Base-by-base conservation (phyloP, 2,797 vertebrate genomes). In the Clarias pachynema region DNA sequence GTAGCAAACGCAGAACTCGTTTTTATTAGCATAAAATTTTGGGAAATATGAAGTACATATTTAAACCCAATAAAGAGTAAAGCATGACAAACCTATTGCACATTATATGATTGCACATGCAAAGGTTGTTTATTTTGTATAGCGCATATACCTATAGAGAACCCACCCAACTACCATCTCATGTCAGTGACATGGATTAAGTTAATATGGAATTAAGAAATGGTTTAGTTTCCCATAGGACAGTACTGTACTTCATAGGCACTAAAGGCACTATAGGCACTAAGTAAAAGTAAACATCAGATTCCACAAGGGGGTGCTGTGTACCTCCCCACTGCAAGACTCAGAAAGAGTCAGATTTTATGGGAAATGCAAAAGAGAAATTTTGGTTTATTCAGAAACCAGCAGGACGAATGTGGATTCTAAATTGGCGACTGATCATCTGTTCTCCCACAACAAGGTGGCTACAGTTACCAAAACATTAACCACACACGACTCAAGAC, bases 381-480 rank as follows among this genome's bases (percentile, higher is more conserved):
- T 37, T 15, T 59, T 69, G 73, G 26, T 77, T 77, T 57, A 57
- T 77, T 20, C 73, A 77, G 26, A 53, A 75, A 57, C 18, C 24
- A 56, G 53, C 34, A 60, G 34, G 66, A 49, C 34, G 16, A 59
- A 66, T 26, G 59, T 60, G 44, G 53, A 49, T 62, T 83, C 15
- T 4, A 31, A 57, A 31, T 60, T 80, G 44, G 44, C n/a, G 53
- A 34, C 62, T 73, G 37, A 79, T 84, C 53, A 86, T 56, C 81
- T 59, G 29, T 26, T 70, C 24, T 81, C n/a, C 44, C 69, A 44
- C 24, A 53, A 57, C 40, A 63, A 82, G 79, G 57, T 86, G 87
- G 84, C 74, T 79, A 37, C 26, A 57, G 69, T 65, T 62, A 57
- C n/a, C n/a, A 75, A 8, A 31, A 56, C 16, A 66, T 79, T 15